These are phyloP conservation scores for Clarias platycephalus DNA, from an alignment of 2,797 vertebrate species.

Conservation along the genomic window DNA sequence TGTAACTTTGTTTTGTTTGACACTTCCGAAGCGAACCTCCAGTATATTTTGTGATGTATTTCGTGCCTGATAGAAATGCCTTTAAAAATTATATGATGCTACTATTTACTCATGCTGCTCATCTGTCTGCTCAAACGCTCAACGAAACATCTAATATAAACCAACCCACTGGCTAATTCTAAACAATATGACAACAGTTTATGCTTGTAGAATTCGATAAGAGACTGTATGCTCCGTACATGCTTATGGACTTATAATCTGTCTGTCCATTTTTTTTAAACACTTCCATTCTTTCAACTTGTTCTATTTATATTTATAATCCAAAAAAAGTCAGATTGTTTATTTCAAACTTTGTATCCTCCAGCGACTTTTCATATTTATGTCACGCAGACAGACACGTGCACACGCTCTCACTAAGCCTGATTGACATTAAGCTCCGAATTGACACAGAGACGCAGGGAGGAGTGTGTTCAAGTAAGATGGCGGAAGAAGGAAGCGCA, in stretches of 20 bases:
- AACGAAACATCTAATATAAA: no score
- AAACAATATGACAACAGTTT: neutral
- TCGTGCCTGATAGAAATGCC: neutral
- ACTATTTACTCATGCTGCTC: neutral
- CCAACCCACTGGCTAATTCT: neutral
- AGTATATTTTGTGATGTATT: neutral
- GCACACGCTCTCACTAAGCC: neutral
- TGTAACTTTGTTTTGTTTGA: no score
- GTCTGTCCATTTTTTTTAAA: no score
- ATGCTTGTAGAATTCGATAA: neutral
- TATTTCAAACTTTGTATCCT: constrained; percentile 9
- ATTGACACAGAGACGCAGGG: constrained; percentile 48
- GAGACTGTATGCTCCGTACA: neutral
- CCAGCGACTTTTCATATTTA: neutral
- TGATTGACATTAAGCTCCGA: constrained; percentile 54
- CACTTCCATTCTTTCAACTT: neutral
- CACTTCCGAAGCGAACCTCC: neutral
- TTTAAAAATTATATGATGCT: neutral
- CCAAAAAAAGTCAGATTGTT: neutral
- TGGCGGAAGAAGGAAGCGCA: constrained; percentile 22
- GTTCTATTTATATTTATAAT: neutral
- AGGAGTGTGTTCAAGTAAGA: constrained; percentile 39
- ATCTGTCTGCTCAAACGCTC: neutral
- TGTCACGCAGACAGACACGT: neutral
- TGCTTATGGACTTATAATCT: neutral